phyloP scores from a whole-genome alignment of 1,140 invertebrate species.

The Aphidius ervi region DNA sequence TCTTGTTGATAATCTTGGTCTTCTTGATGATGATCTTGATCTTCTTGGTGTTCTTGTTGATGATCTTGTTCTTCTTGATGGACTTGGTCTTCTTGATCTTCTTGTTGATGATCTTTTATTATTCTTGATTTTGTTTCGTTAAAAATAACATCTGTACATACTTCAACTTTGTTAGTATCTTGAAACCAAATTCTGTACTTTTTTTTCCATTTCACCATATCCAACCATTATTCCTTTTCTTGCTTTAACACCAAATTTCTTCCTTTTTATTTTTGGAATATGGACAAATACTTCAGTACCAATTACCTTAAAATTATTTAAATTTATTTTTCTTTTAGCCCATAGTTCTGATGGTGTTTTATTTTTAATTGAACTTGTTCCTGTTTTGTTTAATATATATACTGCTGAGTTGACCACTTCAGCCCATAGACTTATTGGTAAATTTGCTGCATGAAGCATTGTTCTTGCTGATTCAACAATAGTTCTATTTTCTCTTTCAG shows the following conservation, averaged over 20 bases:
- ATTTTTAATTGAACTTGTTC: not conserved
- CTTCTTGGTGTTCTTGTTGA: no score
- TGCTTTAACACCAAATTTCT: constrained; percentile 33
- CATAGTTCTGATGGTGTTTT: constrained; percentile 17
- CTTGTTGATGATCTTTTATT: no score
- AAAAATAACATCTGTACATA: no score
- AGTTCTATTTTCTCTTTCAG: constrained; percentile 40
- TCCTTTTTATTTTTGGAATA: constrained; percentile 33
- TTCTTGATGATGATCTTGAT: no score
- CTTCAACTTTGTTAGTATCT: no score
- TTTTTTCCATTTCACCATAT: not conserved
- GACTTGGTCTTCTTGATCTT: no score
- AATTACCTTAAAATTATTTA: constrained; percentile 32
- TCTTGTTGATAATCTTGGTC: no score
- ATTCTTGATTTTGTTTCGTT: no score
- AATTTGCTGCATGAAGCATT: not conserved
- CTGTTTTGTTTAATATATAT: not conserved
- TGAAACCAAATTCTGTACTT: no score
- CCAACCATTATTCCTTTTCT: constrained; percentile 3
- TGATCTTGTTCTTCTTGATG: no score
- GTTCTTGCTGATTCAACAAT: constrained; percentile 1
- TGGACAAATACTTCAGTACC: constrained; percentile 32
- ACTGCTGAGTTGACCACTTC: constrained; percentile 2
- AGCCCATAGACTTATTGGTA: not conserved
- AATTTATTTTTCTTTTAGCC: constrained; percentile 27